Percentiles rank a stretch among this genome's conserved stretches.
Evolutionary conservation across 35 echinoderm and acorn worm species (phyloP).

Genomic region (Hemicentrotus pulcherrimus): DNA sequence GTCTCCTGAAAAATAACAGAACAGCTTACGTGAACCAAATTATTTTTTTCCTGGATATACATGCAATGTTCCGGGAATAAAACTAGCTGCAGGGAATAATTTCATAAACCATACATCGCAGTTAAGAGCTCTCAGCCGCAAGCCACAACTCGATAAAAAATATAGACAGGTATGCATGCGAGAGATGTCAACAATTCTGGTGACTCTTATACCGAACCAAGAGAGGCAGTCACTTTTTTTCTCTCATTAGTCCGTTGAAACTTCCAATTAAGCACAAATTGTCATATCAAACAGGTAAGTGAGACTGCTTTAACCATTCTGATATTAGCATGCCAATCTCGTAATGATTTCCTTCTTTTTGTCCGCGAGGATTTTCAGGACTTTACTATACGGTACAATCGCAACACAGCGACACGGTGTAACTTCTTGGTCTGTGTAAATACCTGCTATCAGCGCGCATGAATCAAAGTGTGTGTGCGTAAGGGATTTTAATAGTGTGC

Average conservation of each 20-base stretch:
- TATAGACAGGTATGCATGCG: background rate
- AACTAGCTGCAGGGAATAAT: background rate
- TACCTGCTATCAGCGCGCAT: background rate
- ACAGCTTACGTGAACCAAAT: background rate
- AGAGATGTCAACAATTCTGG: background rate
- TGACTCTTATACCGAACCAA: background rate
- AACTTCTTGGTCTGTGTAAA: background rate
- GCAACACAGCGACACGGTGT: background rate
- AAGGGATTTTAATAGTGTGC: constrained; percentile 1
- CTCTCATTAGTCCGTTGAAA: background rate
- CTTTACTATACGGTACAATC: background rate
- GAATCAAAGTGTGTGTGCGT: background rate
- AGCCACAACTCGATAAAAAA: background rate
- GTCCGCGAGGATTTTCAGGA: background rate
- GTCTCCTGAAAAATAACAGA: background rate
- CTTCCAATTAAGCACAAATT: background rate
- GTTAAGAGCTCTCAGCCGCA: background rate
- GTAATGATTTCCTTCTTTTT: background rate
- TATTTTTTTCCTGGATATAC: background rate
- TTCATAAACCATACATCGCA: background rate
- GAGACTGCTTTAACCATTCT: background rate
- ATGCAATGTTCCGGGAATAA: background rate
- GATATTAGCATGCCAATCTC: background rate
- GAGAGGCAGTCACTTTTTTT: background rate
- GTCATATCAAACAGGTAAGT: background rate